phyloP scores from a whole-genome alignment of 2,888 invertebrate species.

The Fragum sueziense region DNA sequence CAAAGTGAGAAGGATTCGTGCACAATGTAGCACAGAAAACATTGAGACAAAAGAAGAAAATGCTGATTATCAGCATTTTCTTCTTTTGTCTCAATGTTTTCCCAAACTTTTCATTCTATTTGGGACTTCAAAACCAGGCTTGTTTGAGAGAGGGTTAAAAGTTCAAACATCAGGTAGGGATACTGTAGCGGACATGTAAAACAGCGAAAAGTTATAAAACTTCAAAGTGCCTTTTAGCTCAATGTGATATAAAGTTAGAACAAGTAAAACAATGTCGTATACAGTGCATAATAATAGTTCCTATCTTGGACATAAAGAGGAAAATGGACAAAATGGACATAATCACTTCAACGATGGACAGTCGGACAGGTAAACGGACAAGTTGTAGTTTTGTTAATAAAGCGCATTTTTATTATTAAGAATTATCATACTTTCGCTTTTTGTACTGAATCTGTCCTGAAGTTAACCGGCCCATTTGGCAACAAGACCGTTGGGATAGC shows the following conservation, averaged over 20 bases:
- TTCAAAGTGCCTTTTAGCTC: not conserved
- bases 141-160: not conserved
- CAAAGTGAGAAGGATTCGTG: not conserved
- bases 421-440: not conserved
- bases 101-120: too few relatives aligned
- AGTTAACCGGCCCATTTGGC: not conserved
- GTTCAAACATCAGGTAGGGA: not conserved
- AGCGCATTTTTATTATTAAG: not conserved
- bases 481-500: not conserved
- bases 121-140: too few relatives aligned
- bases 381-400: not conserved
- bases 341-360: not conserved
- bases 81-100: too few relatives aligned
- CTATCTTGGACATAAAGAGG: not conserved
- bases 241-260: not conserved
- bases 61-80: too few relatives aligned
- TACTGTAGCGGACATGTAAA: not conserved
- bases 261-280: not conserved
- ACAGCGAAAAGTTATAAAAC: not conserved
- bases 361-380: not conserved
- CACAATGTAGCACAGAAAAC: too few relatives aligned
- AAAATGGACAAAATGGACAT: slow-evolving; percentile 6
- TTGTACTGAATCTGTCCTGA: not conserved
- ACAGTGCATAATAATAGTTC: not conserved
- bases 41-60: too few relatives aligned